These are phyloP conservation scores for Congeria kusceri DNA, from an alignment of 2,888 invertebrate species.

Conservation along the genomic window DNA sequence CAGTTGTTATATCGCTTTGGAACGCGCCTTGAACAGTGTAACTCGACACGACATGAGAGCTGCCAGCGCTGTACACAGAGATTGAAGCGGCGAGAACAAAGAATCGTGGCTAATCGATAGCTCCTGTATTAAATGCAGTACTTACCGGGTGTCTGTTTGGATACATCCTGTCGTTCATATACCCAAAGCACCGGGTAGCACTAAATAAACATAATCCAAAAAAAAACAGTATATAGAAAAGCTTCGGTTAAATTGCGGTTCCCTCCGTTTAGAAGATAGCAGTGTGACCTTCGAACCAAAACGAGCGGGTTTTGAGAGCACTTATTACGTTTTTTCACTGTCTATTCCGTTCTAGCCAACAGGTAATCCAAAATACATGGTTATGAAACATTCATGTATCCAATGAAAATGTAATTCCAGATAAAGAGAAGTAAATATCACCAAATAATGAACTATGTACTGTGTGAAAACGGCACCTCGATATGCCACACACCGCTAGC, in stretches of 20 bases:
- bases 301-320: slow-evolving; percentile 1
- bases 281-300: slow-evolving; percentile 49
- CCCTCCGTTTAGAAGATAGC: background rate
- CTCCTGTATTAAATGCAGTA: slow-evolving; percentile 31
- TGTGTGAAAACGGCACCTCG: slow-evolving; percentile 57
- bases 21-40: slow-evolving; percentile 22
- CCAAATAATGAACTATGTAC: slow-evolving; percentile 19
- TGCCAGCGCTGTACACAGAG: slow-evolving; percentile 48
- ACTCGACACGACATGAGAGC: slow-evolving; percentile 31
- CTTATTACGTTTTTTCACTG: background rate
- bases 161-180: slow-evolving; percentile 76
- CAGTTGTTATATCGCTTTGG: slow-evolving; percentile 8
- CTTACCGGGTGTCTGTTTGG: slow-evolving; percentile 83
- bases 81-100: slow-evolving; percentile 62
- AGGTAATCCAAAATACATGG: slow-evolving; percentile 60
- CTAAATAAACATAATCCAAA: slow-evolving; percentile 4
- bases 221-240: background rate
- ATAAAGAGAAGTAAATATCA: slow-evolving; percentile 27
- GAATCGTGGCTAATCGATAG: slow-evolving; percentile 39
- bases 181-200: slow-evolving; percentile 9
- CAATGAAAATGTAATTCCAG: slow-evolving; percentile 33
- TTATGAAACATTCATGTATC: slow-evolving; percentile 7
- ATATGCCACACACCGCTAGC: slow-evolving; percentile 78
- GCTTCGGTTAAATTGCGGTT: no score
- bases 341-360: slow-evolving; percentile 19